Evolutionary conservation across 2,888 invertebrate species (phyloP), one percentile per base, ranked within the genome.

Genomic region (Volucella zonaria): DNA sequence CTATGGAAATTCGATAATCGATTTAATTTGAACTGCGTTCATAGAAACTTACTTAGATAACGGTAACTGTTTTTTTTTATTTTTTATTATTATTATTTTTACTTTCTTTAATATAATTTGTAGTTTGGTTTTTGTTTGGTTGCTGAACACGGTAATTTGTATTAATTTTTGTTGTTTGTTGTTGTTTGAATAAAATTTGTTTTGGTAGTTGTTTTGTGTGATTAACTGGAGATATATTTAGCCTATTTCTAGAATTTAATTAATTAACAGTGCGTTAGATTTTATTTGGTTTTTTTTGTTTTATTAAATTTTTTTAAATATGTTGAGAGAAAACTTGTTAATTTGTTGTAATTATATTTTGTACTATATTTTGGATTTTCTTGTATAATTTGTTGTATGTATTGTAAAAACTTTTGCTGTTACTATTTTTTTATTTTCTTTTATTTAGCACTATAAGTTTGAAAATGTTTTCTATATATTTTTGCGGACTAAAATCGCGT

Each of bases 81-180:
- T 23, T 3, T 23, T 3, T 23, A n/a, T n/a, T n/a, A n/a, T n/a
- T n/a, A n/a, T n/a, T n/a, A n/a, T n/a, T n/a, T 31, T 31, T 31
- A 31, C 23, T 38, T 61, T 76, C 38, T 71, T 78, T 58, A 61
- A 62, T 82, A 75, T 75, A 77, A 61, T 86, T 79, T 86, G 85
- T 78, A 87, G 82, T 85, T 86, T 86, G 79, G 78, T 79, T 82
- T 31, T 49, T 86, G 64, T 75, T 87, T 87, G 82, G 86, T 87
- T 86, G 87, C 87, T 87, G 82, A 77, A 83, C 86, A 83, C 86
- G 86, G 81, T 87, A 77, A 80, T 81, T 87, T 85, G 74, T 88
- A 87, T 67, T 87, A 71, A 82, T 87, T 31, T 31, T 31, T 31
- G 31, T 86, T 85, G 68, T 86, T 87, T 81, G 80, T 82, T 86